These are phyloP conservation scores for Equus quagga DNA, from an alignment of 2,113 vertebrate genomes.

Conservation along the genomic window DNA sequence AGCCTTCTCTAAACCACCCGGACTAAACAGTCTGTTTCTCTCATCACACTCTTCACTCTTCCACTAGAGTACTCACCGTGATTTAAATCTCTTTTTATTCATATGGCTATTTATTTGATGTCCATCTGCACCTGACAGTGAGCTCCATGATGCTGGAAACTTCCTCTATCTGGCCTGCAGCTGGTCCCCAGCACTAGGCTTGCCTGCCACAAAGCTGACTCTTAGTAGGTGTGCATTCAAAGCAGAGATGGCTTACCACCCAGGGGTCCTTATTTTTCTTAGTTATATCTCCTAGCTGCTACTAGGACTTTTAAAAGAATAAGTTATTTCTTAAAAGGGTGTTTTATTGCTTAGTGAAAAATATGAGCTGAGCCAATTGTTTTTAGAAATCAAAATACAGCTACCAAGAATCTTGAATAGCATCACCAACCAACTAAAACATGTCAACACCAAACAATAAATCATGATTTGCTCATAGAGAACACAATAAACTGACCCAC, in stretches of 20 bases:
- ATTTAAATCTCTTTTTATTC: not conserved
- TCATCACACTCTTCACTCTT: not conserved
- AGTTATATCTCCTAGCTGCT: not conserved
- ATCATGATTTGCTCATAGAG: not conserved
- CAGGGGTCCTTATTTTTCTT: not conserved
- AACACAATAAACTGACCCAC: too few species aligned
- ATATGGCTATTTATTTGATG: not conserved
- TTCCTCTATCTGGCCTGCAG: too few species aligned
- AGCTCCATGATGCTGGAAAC: not conserved
- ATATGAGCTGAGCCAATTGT: not conserved
- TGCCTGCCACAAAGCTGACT: fast-evolving
- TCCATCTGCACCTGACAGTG: not conserved
- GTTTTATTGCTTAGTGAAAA: not conserved
- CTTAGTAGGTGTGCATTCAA: not conserved
- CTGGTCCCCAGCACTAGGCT: too few species aligned
- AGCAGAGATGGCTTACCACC: not conserved
- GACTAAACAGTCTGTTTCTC: not conserved
- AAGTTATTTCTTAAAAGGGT: not conserved
- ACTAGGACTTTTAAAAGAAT: not conserved
- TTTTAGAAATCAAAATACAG: not conserved
- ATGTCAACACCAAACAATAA: not conserved
- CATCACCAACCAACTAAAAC: not conserved
- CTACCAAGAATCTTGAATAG: not conserved
- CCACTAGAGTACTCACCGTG: not conserved
- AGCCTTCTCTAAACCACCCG: not conserved